phyloP scores from a whole-genome alignment of 1,140 invertebrate genomes.

The Zaprionus davidi region DNA sequence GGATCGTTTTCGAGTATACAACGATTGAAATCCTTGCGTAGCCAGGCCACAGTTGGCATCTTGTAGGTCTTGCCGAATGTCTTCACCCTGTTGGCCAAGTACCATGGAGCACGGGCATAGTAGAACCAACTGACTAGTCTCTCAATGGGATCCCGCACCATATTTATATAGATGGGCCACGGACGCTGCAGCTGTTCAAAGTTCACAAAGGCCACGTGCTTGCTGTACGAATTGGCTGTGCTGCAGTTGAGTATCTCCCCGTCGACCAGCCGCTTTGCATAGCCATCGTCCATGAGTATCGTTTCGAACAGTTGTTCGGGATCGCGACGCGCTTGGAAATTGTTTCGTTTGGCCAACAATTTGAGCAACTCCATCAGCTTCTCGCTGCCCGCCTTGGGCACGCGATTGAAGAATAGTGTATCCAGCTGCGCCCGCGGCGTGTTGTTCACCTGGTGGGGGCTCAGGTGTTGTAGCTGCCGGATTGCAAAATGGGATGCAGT shows the following conservation, averaged over 20 bases:
- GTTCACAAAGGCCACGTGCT: constrained; percentile 92
- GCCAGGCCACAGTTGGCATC: constrained; percentile 91
- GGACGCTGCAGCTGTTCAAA: constrained; percentile 90
- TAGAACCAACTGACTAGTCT: constrained; percentile 96
- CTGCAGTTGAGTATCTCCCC: constrained; percentile 85
- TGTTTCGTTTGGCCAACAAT: constrained; percentile 89
- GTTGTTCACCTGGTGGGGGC: constrained; percentile 88
- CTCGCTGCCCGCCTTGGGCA: constrained; percentile 93
- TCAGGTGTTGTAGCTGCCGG: constrained; percentile 68
- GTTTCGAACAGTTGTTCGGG: constrained; percentile 91
- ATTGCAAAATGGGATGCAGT: constrained; percentile 70
- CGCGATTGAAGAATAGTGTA: constrained; percentile 94
- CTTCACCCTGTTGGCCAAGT: constrained; percentile 92
- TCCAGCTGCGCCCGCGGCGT: constrained; percentile 89
- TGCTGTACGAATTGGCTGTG: constrained; percentile 88
- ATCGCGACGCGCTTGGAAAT: constrained; percentile 92
- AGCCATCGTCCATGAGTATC: constrained; percentile 86
- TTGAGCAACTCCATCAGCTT: constrained; percentile 94
- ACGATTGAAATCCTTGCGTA: constrained; percentile 95
- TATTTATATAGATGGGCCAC: constrained; percentile 94
- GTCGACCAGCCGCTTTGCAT: constrained; percentile 87
- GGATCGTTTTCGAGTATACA: constrained; percentile 92
- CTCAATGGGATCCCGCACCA: constrained; percentile 94
- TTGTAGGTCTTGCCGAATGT: constrained; percentile 92
- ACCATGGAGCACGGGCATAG: constrained; percentile 92